Conservation (phyloP, 2,888 invertebrate species). For the Zelleria hepariella region DNA sequence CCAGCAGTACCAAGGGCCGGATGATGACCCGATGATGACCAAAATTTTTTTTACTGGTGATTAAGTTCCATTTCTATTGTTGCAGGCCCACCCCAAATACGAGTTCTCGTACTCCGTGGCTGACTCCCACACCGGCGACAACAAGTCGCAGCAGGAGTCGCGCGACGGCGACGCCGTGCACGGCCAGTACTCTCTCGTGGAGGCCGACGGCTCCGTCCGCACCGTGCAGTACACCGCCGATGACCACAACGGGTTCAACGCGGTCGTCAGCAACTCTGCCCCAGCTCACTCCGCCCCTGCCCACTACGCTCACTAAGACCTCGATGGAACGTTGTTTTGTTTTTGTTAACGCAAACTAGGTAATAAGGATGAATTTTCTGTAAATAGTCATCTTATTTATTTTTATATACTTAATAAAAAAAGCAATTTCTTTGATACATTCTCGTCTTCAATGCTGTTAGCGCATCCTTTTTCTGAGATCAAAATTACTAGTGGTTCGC, state of each 20-base stretch:
- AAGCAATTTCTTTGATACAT: neutral
- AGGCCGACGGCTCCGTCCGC: slow-evolving; percentile 62
- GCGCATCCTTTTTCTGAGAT: neutral
- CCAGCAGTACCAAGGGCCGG: neutral
- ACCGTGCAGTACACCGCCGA: slow-evolving; percentile 65
- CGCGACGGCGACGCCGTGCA: slow-evolving; percentile 67
- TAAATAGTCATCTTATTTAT: neutral
- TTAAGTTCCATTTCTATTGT: neutral
- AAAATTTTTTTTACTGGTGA: neutral
- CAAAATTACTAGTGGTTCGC: too few relatives aligned
- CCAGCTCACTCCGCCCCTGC: slow-evolving; percentile 23
- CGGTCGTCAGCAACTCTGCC: slow-evolving; percentile 33
- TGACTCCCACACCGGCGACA: slow-evolving; percentile 60
- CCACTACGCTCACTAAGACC: slow-evolving; percentile 10
- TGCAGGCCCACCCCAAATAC: slow-evolving; percentile 56
- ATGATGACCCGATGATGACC: neutral
- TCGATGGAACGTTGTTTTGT: slow-evolving; percentile 4
- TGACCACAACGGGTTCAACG: slow-evolving; percentile 51
- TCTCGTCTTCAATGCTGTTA: neutral
- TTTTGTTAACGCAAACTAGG: neutral
- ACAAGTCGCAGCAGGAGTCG: slow-evolving; percentile 59
- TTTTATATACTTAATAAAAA: neutral
- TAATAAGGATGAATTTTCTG: neutral
- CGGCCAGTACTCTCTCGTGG: slow-evolving; percentile 68
- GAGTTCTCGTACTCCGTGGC: slow-evolving; percentile 57